Base-by-base conservation (phyloP, 2,113 vertebrate species). In the Pardalotus punctatus region DNA sequence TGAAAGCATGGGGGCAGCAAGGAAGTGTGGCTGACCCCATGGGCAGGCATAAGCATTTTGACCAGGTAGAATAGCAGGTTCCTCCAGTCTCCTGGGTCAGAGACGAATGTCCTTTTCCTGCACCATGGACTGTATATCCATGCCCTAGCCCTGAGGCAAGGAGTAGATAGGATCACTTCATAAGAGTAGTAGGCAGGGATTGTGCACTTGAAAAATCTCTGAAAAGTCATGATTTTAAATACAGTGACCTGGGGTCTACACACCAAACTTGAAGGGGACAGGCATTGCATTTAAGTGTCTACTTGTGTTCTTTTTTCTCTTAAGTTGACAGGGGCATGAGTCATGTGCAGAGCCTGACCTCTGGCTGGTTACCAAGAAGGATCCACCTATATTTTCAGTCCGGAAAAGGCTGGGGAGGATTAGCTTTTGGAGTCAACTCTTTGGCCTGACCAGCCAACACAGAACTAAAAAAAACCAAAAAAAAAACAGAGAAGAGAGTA, bases 331-430 rank as follows among this genome's bases (percentile, higher is more conserved):
- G 1, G 7, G 14, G 2, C 12, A 51, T 40, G 24, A n/a, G 25
- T n/a, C 3, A 2, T 16, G 18, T 40, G 20, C 40, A 73, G 18
- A 53, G 82, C 16, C 18, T 0, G 0, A 25, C 10, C 8, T 64
- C 28, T 14, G 35, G 2, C 14, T 66, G 15, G 18, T 70, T 77
- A 42, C 8, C 28, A 57, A 45, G 7, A 65, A 43, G 6, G 16
- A 35, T 60, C 22, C 14, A 66, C 16, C 1, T 3, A 14, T 50
- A 35, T 77, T 66, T 81, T 64, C 31, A 58, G 64, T 12, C 19
- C 78, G 42, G 7, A 90, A 76, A 81, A 56, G 10, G 28, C 25
- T 60, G 36, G 86, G 22, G 12, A 80, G 23, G 23, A 73, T 66
- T 50, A 65, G 23, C 11, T 42, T 69, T 92, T 7, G 1, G 3